Base-by-base conservation (phyloP, 1,140 invertebrate genomes). In the Bathynomus jamesi region DNA sequence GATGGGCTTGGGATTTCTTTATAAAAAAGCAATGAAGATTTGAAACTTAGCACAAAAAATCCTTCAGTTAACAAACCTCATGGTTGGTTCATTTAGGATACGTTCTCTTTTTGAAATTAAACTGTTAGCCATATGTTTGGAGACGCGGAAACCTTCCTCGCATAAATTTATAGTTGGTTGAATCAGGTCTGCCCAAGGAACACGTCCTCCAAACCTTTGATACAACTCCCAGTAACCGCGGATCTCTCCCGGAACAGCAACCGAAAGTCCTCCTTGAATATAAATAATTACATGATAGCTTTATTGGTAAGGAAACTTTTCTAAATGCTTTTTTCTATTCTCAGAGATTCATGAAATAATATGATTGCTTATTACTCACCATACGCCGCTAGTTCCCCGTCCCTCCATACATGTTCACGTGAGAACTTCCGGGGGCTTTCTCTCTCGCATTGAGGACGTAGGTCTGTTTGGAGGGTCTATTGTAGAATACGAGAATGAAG, bases 231-330 rank as follows among this genome's bases (percentile, higher is more conserved):
- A 91, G 79, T 94, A 94, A 2, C 95, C 96, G 72, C 88, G 87
- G 0, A 97, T 79, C 82, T 98, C 95, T 1, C 95, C 96, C 5
- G 96, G 95, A 10, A 97, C 90, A 0, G 87, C 93, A 27, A 95
- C 87, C 2, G 94, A 83, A n/a, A 93, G 79, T 0, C 87, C 86
- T 72, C 94, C 94, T 87, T 76, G 25, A 17, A n/a, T n/a, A n/a
- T n/a, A n/a, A n/a, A n/a, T n/a, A n/a, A n/a, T n/a, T n/a, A n/a
- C n/a, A n/a, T n/a, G n/a, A n/a, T n/a, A n/a, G n/a, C n/a, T n/a
- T n/a, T n/a, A n/a, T n/a, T n/a, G n/a, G n/a, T n/a, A n/a, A n/a
- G n/a, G n/a, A n/a, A n/a, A n/a, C n/a, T n/a, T n/a, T n/a, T n/a
- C 10, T 71, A 11, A 11, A 11, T 40, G 21, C 10, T 13, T 17